Conservation (phyloP, 2,113 vertebrate species). For the Neotragus moschatus region DNA sequence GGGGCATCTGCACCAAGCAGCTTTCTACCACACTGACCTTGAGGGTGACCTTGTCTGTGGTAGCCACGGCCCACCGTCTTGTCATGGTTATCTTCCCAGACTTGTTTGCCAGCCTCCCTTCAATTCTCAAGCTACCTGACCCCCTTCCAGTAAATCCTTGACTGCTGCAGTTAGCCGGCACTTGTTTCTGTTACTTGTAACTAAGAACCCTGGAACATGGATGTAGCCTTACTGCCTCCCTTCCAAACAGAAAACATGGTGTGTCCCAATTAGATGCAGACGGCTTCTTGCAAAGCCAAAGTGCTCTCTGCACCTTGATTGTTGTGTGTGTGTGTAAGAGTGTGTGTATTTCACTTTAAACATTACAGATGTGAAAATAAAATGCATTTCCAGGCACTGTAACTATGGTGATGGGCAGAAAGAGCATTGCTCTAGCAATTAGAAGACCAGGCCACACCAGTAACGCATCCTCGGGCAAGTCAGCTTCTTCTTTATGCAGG, state of each 20-base stretch:
- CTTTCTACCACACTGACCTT: background rate
- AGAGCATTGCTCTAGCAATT: background rate
- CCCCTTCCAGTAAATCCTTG: background rate
- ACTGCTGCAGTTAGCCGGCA: background rate
- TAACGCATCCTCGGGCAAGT: background rate
- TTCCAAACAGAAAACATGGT: background rate
- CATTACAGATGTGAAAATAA: background rate
- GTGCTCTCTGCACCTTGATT: background rate
- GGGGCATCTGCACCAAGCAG: background rate
- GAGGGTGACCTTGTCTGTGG: background rate
- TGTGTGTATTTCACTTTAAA: background rate
- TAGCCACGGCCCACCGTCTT: background rate
- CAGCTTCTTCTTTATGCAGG: background rate
- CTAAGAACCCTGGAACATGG: background rate
- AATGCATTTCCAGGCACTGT: constrained; percentile 16
- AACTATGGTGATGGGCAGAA: constrained; percentile 51
- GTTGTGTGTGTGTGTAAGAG: background rate
- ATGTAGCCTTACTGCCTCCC: background rate
- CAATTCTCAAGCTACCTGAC: background rate
- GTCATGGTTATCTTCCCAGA: background rate
- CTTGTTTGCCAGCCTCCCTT: background rate
- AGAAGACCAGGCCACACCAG: background rate
- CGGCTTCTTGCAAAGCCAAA: background rate
- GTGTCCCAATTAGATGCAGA: background rate
- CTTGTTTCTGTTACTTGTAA: background rate